phyloP scores from a whole-genome alignment of 2,888 invertebrate genomes.

The Enchytraeus crypticus region DNA sequence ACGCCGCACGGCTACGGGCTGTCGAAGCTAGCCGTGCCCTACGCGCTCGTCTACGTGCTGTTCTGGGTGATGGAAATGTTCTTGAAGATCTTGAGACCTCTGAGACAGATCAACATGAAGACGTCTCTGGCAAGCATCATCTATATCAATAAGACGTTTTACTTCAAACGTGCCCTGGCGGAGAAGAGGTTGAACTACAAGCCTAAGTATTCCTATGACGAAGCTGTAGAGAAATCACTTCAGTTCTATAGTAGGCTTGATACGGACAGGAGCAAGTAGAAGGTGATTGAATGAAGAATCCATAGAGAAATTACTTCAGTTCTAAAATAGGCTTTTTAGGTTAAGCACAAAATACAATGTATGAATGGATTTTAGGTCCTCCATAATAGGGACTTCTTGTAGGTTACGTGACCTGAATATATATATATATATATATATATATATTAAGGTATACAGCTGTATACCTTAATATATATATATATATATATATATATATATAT shows the following conservation, averaged over 20 bases:
- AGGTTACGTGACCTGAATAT: neutral
- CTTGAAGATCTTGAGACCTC: constrained; percentile 32
- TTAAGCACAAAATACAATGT: no score
- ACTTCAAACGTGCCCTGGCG: constrained; percentile 57
- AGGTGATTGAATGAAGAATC: no score
- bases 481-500: no score
- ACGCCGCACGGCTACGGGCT: constrained; percentile 34
- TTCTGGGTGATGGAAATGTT: constrained; percentile 5
- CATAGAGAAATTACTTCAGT: no score
- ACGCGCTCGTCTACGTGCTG: constrained; percentile 32
- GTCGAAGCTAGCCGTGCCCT: constrained; percentile 39
- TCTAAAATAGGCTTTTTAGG: no score
- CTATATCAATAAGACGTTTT: constrained; percentile 53
- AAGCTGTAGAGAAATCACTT: constrained; percentile 9
- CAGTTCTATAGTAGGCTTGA: constrained; percentile 6
- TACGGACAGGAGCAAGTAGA: no score
- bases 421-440: neutral
- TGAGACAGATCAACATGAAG: constrained; percentile 32
- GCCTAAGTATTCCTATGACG: constrained; percentile 45
- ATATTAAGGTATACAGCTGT: no score
- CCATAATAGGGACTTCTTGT: neutral
- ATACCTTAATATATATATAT: no score
- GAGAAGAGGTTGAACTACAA: constrained; percentile 52
- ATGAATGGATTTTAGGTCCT: no score
- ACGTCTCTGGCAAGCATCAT: constrained; percentile 35